Base-by-base conservation (phyloP, 2,797 vertebrate species). In the Selene dorsalis region DNA sequence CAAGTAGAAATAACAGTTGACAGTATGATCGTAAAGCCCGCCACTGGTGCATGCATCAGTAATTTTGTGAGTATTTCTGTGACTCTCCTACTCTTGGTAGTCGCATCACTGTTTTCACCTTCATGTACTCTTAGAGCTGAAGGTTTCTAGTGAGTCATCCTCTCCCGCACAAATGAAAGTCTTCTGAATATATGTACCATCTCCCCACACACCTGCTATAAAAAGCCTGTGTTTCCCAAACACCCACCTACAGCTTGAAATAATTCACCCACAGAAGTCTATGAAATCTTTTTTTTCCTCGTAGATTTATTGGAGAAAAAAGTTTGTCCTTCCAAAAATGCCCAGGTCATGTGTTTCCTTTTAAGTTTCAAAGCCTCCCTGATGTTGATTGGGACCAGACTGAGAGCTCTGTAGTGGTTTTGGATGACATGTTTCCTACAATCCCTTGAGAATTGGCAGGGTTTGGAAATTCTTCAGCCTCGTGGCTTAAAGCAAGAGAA, bases 381-480 rank as follows among this genome's bases (percentile, higher is more conserved):
- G 83, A 73, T 75, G 66, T 72, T 93, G 91, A 94, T 94, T 92
- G 74, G 88, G 85, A 91, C 82, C 92, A 94, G 92, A 93, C 84
- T 87, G 68, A 67, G 75, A 76, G 67, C 88, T 88, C 77, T 91
- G 87, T 90, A 87, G 89, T 78, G 91, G 90, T 94, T 94, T 95
- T 89, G 79, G 89, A 92, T 93, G 86, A 92, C 92, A 95, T 90
- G 88, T 89, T 90, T 91, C 77, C 84, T 75, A 87, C 83, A 84
- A 87, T 63, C 89, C 86, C 63, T 68, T 75, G 82, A 92, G 82
- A 79, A 79, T 65, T 83, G 72, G 78, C 84, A 79, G 24, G 63
- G 77, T 80, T 84, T 85, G 75, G 85, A 89, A 90, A 90, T 88
- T 87, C 73, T 89, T 89, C 76, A 79, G 86, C 76, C 72, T 90